Conservation (phyloP, 2,888 invertebrate genomes). For the Actias luna region DNA sequence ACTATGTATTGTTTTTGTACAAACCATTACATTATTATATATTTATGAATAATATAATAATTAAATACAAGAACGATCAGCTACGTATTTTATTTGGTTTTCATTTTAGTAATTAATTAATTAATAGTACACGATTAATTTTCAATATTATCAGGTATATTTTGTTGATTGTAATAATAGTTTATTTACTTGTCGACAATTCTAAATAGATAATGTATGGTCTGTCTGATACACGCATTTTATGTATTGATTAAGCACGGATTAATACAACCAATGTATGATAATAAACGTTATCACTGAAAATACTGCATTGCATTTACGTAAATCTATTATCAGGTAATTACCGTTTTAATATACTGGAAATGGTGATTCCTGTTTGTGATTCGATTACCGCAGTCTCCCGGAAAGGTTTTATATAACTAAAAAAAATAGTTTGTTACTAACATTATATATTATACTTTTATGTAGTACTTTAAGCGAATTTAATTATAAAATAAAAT, state of each 20-base stretch:
- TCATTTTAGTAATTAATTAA: neutral
- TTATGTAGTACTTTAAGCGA: no score
- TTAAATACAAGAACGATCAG: neutral
- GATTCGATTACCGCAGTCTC: neutral
- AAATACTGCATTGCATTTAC: conserved; percentile 64
- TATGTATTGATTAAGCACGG: conserved; percentile 10
- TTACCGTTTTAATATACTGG: conserved; percentile 27
- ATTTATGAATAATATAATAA: neutral
- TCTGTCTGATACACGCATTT: conserved; percentile 13
- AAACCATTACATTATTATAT: neutral
- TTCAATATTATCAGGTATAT: no score
- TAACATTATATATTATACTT: no score
- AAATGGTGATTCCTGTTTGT: neutral
- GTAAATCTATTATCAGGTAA: conserved; percentile 52
- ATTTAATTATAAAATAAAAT: no score
- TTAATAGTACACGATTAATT: no score
- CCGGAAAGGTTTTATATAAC: neutral
- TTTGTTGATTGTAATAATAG: conserved; percentile 19
- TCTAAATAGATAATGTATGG: conserved; percentile 25
- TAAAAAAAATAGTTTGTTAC: neutral
- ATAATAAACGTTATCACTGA: conserved; percentile 19
- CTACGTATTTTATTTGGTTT: neutral
- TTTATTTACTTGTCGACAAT: conserved; percentile 21
- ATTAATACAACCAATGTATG: conserved; percentile 19
- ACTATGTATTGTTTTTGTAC: neutral